Percentiles rank a stretch among this genome's conserved stretches.
These are phyloP conservation scores for Psittacula cyanocephala DNA, from an alignment of 2,113 vertebrate genomes.

Conservation along the genomic window DNA sequence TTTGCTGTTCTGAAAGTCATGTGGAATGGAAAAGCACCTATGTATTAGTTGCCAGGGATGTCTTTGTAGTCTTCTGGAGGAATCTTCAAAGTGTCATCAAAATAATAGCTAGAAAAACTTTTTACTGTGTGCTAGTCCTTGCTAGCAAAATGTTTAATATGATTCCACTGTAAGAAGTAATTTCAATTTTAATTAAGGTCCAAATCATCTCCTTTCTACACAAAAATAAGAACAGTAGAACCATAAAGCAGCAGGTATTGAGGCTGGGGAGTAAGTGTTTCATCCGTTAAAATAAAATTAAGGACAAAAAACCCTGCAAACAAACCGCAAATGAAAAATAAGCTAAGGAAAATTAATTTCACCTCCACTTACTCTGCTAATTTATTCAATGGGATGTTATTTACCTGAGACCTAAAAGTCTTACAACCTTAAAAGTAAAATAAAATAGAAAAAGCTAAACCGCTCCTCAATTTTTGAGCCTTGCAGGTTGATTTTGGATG, in stretches of 20 bases:
- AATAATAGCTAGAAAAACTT: conserved; percentile 7
- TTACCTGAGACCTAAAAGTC: neutral
- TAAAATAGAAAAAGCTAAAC: neutral
- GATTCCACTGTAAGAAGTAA: neutral
- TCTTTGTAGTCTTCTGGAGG: conserved; percentile 29
- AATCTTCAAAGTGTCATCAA: conserved; percentile 35
- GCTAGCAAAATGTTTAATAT: neutral
- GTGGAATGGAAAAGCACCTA: conserved; percentile 38
- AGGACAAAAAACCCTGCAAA: conserved; percentile 4
- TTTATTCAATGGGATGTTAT: conserved; percentile 23
- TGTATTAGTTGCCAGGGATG: neutral
- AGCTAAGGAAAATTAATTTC: conserved; percentile 24
- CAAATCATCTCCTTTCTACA: neutral
- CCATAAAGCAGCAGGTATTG: neutral
- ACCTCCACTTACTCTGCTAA: neutral
- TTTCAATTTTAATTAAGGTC: conserved; percentile 40
- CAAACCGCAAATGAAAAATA: conserved; percentile 28
- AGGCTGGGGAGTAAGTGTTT: neutral
- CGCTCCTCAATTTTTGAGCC: conserved; percentile 28
- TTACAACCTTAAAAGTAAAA: neutral
- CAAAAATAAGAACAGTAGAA: conserved; percentile 10
- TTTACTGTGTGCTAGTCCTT: conserved; percentile 10
- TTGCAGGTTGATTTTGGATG: conserved; percentile 49
- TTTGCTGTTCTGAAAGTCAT: conserved; percentile 35
- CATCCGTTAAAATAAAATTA: conserved; percentile 27